These are phyloP conservation scores for Schrankia costaestrigalis DNA, from an alignment of 2,888 invertebrate species.

Conservation along the genomic window DNA sequence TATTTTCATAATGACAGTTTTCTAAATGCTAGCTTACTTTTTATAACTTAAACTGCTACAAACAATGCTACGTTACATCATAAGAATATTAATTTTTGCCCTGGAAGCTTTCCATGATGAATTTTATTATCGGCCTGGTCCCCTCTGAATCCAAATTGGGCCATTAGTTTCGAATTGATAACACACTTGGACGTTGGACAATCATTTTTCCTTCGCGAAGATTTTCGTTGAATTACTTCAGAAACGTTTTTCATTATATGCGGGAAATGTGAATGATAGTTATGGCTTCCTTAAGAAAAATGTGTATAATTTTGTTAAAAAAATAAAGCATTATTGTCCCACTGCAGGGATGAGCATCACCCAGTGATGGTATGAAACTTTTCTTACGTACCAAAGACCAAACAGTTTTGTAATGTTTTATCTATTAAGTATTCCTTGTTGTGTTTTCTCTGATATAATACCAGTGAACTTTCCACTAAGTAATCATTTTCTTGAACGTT, in stretches of 20 bases:
- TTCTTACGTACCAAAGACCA: too few relatives aligned
- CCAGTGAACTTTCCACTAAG: too few relatives aligned
- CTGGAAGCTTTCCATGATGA: slow-evolving; percentile 71
- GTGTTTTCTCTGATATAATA: too few relatives aligned
- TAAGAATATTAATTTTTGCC: slow-evolving; percentile 78
- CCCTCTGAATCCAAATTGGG: slow-evolving; percentile 73
- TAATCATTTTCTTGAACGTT: too few relatives aligned
- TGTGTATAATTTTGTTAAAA: background rate
- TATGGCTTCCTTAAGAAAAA: slow-evolving; percentile 1
- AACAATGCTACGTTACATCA: slow-evolving; percentile 70
- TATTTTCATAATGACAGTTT: background rate
- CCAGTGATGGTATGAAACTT: too few relatives aligned
- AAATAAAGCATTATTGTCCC: background rate
- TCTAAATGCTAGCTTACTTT: slow-evolving; percentile 1
- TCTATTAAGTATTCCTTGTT: too few relatives aligned
- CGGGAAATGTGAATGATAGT: slow-evolving; percentile 36
- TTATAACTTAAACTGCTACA: slow-evolving; percentile 24
- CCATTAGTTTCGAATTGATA: slow-evolving; percentile 75
- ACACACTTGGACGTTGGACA: slow-evolving; percentile 54
- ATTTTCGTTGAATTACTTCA: slow-evolving; percentile 30
- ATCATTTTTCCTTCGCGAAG: slow-evolving; percentile 41
- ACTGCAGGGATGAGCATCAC: too few relatives aligned
- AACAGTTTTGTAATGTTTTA: too few relatives aligned
- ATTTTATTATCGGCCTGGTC: slow-evolving; percentile 72
- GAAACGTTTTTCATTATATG: slow-evolving; percentile 33